phyloP scores from a whole-genome alignment of 2,113 vertebrate species.

The Rhinolophus sinicus region DNA sequence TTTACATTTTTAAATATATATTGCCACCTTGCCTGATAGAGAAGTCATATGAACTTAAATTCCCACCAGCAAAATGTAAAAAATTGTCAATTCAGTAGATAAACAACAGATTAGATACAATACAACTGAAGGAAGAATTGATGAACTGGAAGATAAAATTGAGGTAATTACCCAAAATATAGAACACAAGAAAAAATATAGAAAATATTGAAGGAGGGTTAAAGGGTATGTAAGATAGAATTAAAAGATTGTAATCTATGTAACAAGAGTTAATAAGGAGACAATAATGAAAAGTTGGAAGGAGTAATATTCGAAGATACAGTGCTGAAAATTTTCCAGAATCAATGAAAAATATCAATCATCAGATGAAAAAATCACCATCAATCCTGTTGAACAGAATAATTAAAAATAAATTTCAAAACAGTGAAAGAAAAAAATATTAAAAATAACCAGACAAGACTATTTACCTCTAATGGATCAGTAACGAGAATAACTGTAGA shows the following conservation, averaged over 20 bases:
- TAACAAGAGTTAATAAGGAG: background rate
- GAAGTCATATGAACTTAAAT: background rate
- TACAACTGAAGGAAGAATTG: background rate
- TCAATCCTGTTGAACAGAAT: background rate
- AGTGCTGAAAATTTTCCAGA: background rate
- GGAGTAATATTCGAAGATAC: background rate
- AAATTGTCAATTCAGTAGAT: background rate
- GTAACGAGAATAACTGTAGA: background rate
- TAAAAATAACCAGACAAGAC: background rate
- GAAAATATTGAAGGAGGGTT: background rate
- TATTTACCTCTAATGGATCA: background rate
- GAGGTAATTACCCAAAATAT: background rate
- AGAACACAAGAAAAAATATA: background rate
- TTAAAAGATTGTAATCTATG: background rate
- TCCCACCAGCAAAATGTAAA: background rate
- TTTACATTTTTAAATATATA: background rate
- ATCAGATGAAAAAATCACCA: background rate
- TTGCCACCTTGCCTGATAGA: background rate
- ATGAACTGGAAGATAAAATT: background rate
- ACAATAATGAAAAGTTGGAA: background rate
- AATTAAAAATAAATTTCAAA: constrained; percentile 36
- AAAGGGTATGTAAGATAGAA: background rate
- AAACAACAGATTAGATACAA: background rate
- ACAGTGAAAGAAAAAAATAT: background rate
- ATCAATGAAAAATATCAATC: background rate